A percentile compares a stretch with the other conserved stretches of the same genome.
These are phyloP conservation scores for Toxotes jaculatrix DNA, from an alignment of 2,113 vertebrate species.

Conservation along the genomic window DNA sequence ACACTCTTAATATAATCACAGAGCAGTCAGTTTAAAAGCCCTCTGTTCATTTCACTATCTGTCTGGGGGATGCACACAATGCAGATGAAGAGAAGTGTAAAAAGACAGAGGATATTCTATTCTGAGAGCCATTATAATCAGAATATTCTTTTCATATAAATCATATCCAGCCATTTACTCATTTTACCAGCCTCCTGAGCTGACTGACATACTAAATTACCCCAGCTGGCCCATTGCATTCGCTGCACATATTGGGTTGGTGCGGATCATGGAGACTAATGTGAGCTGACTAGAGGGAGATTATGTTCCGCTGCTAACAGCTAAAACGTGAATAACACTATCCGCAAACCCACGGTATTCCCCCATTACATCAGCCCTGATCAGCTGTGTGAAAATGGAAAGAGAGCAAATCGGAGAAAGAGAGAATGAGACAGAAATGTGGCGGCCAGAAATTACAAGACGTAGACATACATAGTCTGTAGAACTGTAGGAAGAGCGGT, in stretches of 20 bases:
- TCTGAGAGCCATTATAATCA: conserved; percentile 77
- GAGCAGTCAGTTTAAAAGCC: conserved; percentile 83
- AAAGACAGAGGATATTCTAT: conserved; percentile 75
- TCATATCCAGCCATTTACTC: conserved; percentile 81
- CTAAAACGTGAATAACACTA: conserved; percentile 76
- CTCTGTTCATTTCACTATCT: conserved; percentile 81
- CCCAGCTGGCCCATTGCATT: conserved; percentile 80
- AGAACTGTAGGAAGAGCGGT: conserved; percentile 3
- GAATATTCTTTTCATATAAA: conserved; percentile 82
- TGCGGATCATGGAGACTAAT: conserved; percentile 82
- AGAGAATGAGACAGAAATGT: conserved; percentile 15
- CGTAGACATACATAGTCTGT: not conserved
- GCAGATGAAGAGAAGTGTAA: conserved; percentile 76
- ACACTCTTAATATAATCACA: conserved; percentile 85
- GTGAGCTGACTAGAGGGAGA: conserved; percentile 83
- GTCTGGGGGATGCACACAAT: conserved; percentile 80
- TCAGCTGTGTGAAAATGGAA: conserved; percentile 67
- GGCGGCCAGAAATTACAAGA: conserved; percentile 4
- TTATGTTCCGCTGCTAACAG: conserved; percentile 82
- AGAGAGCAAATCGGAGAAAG: conserved; percentile 18
- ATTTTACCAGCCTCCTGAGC: conserved; percentile 77
- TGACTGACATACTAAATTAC: conserved; percentile 83
- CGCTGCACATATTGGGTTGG: conserved; percentile 79
- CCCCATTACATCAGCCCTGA: conserved; percentile 74
- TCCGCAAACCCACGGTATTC: conserved; percentile 69